Base-by-base conservation (phyloP, 2,113 vertebrate genomes). In the Meriones unguiculatus region DNA sequence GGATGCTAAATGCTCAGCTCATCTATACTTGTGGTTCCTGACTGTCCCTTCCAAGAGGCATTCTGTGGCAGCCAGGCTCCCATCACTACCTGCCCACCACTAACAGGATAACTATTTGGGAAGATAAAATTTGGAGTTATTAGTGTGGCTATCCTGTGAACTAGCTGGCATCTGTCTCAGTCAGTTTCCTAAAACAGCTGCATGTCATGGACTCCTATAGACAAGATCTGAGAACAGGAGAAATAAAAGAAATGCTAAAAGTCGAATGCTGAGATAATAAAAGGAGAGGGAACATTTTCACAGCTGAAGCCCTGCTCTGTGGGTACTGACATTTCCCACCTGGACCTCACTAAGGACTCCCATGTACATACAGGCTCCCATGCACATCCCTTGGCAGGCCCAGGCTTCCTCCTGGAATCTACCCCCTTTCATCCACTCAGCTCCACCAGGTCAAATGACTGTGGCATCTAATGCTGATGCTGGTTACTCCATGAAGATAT, bases 381-480 rank as follows among this genome's bases (percentile, higher is more conserved):
- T 46, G 50, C 2, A 35, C 89, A 30, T 18, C 85, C 65, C 41
- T 20, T n/a, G 95, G 62, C 81, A 59, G 67, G 75, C 20, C 30
- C 46, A 82, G 15, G 65, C 67, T 86, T 86, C 72, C 93, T 84
- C 52, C 70, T 14, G 75, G 93, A 1, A 1, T 59, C 69, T 35
- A 72, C 59, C 76, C 24, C 15, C 59, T 69, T 69, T 41, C 6
- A 28, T 20, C 70, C 88, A 87, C 90, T 93, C 62, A 81, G 89
- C 87, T 95, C 41, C n/a, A 78, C 67, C 59, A 69, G 2, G 28
- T 96, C 97, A 96, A 95, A 81, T 95, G 96, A 92, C 95, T 62
- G 14, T 30, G 67, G 84, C 73, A 93, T 93, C 96, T 69, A 67
- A 77, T 64, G 5, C 30, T 11, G 38, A 94, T 72, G 95, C 92